Percentiles rank a stretch among this genome's conserved stretches.
Evolutionary conservation across 2,888 invertebrate species (phyloP).

Genomic region (Caenorhabditis imperialis): DNA sequence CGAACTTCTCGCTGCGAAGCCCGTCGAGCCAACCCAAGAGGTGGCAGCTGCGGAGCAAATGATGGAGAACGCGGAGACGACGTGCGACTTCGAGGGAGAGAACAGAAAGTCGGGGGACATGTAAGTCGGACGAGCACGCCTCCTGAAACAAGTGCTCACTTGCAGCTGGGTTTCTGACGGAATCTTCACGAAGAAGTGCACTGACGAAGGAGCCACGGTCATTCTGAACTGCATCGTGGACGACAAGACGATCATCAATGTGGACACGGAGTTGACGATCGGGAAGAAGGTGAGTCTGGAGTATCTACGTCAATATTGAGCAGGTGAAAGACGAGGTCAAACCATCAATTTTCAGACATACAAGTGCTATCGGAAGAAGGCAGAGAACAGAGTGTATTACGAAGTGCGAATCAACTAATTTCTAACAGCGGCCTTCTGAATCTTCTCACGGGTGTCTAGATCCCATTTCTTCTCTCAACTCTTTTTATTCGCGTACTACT

Average conservation of each 20-base stretch:
- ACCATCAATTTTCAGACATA: conserved; percentile 61
- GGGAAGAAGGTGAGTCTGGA: conserved; percentile 58
- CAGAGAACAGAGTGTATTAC: conserved; percentile 60
- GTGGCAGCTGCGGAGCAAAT: conserved; percentile 46
- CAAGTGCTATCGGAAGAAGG: conserved; percentile 61
- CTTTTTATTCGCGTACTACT: conserved; percentile 5
- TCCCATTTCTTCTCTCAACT: conserved; percentile 12
- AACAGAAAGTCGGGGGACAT: conserved; percentile 39
- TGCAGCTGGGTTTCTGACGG: conserved; percentile 68
- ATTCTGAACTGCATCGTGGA: conserved; percentile 68
- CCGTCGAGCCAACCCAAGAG: conserved; percentile 9
- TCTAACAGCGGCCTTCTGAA: conserved; percentile 6
- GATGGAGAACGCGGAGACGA: conserved; percentile 41
- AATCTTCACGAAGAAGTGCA: conserved; percentile 71
- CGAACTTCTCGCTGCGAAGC: conserved; percentile 23
- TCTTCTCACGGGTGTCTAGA: conserved; percentile 32
- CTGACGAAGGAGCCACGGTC: conserved; percentile 62
- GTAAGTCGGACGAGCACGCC: conserved; percentile 16
- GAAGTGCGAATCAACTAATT: conserved; percentile 58
- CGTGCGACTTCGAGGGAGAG: conserved; percentile 52
- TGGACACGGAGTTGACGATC: conserved; percentile 61
- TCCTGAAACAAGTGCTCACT: neutral
- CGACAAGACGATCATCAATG: conserved; percentile 64
- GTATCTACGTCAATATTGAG: neutral
- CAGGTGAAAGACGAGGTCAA: too few relatives aligned